These are phyloP conservation scores for Yponomeuta evonymella DNA, from an alignment of 2,888 invertebrate species.

Conservation along the genomic window DNA sequence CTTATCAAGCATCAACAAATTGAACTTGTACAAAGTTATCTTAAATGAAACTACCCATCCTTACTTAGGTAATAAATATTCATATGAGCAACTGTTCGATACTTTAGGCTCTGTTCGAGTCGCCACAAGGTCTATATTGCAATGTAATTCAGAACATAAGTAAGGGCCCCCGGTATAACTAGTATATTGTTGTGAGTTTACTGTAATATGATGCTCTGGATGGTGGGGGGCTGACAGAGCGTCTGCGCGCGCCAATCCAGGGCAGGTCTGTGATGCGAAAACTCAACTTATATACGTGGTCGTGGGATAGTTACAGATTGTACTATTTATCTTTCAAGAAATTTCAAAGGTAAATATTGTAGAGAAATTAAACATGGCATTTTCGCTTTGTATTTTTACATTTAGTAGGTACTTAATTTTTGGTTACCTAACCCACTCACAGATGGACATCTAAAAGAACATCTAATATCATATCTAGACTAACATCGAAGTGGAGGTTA, in stretches of 20 bases:
- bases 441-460: too few relatives aligned
- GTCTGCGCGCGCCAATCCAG: constrained; percentile 63
- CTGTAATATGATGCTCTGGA: constrained; percentile 63
- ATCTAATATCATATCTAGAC: too few relatives aligned
- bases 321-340: not conserved
- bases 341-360: not conserved
- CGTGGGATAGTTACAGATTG: constrained; percentile 13
- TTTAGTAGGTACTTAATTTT: too few relatives aligned
- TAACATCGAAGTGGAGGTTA: too few relatives aligned
- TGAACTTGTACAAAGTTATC: not conserved
- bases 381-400: not conserved
- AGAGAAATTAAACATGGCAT: not conserved
- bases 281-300: constrained; percentile 35
- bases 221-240: constrained; percentile 62
- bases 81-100: not conserved
- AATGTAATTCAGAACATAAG: constrained; percentile 1
- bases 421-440: too few relatives aligned
- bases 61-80: not conserved
- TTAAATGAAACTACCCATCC: not conserved
- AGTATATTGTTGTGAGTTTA: constrained; percentile 33
- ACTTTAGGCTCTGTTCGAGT: not conserved
- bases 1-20: not conserved
- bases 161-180: not conserved
- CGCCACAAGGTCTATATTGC: not conserved
- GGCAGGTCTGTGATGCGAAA: constrained; percentile 67